phyloP scores from a whole-genome alignment of 2,113 vertebrate species.

The Pseudopodoces humilis region DNA sequence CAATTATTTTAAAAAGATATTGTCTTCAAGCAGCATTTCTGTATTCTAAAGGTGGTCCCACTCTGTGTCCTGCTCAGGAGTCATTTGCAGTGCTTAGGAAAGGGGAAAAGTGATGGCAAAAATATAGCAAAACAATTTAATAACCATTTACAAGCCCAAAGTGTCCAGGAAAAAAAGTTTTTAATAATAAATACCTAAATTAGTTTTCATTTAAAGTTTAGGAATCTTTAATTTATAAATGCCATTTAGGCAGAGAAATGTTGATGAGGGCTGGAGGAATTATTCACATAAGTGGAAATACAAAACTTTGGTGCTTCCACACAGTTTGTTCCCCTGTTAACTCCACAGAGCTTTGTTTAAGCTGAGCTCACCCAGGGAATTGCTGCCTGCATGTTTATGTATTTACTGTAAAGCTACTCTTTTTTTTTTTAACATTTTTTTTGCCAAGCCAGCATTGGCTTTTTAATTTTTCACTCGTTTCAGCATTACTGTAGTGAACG shows the following conservation, averaged over 20 bases:
- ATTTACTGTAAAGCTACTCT: constrained; percentile 37
- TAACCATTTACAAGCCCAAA: neutral
- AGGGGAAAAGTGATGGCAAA: neutral
- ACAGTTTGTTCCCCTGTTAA: constrained; percentile 25
- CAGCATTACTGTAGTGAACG: neutral
- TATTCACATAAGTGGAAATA: constrained; percentile 55
- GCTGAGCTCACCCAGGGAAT: constrained; percentile 23
- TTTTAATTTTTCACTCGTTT: constrained; percentile 47
- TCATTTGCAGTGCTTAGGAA: neutral
- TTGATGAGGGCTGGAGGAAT: constrained; percentile 49
- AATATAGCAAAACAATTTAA: neutral
- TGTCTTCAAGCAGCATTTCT: constrained; percentile 1
- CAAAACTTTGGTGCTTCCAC: constrained; percentile 22
- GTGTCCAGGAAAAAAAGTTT: constrained; percentile 8
- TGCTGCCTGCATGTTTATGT: constrained; percentile 51
- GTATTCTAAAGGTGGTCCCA: constrained; percentile 19
- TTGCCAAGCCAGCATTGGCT: constrained; percentile 9
- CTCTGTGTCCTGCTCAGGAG: neutral
- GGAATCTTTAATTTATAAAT: constrained; percentile 56
- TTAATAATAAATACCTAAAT: constrained; percentile 59
- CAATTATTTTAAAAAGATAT: constrained; percentile 50
- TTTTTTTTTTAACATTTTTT: neutral
- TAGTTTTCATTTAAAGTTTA: constrained; percentile 66
- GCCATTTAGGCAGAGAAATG: constrained; percentile 28
- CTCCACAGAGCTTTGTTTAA: constrained; percentile 14